Conservation (phyloP, 1,140 invertebrate genomes). For the Drosophila navojoa region DNA sequence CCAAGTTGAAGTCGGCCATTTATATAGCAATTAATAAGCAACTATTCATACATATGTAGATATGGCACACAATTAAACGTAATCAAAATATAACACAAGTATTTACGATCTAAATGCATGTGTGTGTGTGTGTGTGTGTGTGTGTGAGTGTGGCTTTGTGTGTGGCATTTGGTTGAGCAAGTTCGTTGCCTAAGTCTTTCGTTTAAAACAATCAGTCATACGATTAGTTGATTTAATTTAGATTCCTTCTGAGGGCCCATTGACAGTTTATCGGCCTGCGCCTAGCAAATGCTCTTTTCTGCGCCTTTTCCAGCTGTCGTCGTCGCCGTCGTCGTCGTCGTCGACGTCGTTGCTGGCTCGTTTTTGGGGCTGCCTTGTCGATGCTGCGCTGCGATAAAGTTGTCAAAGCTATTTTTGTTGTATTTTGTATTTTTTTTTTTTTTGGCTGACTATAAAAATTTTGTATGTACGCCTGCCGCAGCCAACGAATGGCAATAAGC, state of each 20-base stretch:
- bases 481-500: slow-evolving; percentile 17
- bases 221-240: slow-evolving; percentile 81
- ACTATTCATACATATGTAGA: slow-evolving; percentile 37
- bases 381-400: slow-evolving; percentile 77
- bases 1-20: slow-evolving; percentile 62
- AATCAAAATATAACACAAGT: slow-evolving; percentile 36
- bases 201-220: slow-evolving; percentile 67
- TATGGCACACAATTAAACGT: slow-evolving; percentile 30
- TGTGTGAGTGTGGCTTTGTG: slow-evolving; percentile 15
- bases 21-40: slow-evolving; percentile 76
- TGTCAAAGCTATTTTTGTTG: slow-evolving; percentile 70
- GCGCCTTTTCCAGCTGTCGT: slow-evolving; percentile 25
- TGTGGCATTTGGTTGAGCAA: slow-evolving; percentile 60
- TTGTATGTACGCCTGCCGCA: slow-evolving; percentile 52
- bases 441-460: slow-evolving; percentile 74
- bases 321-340: slow-evolving; percentile 62
- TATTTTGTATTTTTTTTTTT: too few species aligned
- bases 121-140: background rate
- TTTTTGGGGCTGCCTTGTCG: slow-evolving; percentile 56
- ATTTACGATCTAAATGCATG: slow-evolving; percentile 33
- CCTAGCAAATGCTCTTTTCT: slow-evolving; percentile 62
- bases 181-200: slow-evolving; percentile 75
- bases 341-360: slow-evolving; percentile 37
- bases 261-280: slow-evolving; percentile 69
- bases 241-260: slow-evolving; percentile 63